Conservation (phyloP, 1,140 invertebrate species). For the Cotesia glomerata region DNA sequence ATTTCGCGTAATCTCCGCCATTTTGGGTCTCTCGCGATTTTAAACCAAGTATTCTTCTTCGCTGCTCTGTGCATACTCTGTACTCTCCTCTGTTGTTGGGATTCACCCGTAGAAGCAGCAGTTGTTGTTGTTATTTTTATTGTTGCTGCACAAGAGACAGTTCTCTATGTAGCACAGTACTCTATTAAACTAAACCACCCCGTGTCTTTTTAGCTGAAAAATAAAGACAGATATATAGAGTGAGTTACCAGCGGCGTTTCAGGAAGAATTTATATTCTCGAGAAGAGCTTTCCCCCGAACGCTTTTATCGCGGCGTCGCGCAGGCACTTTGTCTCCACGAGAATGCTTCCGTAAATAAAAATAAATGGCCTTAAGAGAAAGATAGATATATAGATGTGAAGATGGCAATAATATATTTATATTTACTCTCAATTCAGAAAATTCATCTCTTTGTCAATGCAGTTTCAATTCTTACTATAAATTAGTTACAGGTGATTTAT, state of each 20-base stretch:
- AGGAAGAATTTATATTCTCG: conserved; percentile 19
- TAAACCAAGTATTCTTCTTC: conserved; percentile 1
- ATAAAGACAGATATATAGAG: not conserved
- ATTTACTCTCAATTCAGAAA: no score
- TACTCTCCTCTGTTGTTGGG: no score
- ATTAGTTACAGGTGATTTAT: no score
- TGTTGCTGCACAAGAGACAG: not conserved
- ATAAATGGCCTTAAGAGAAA: conserved; percentile 3
- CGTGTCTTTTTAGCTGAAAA: not conserved
- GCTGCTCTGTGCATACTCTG: no score
- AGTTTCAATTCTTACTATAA: no score
- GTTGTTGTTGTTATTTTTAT: not conserved
- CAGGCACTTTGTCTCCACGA: conserved; percentile 23
- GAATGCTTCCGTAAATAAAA: conserved; percentile 26
- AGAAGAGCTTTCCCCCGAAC: conserved; percentile 21
- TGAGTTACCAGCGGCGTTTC: not conserved
- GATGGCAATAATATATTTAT: no score
- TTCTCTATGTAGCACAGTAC: no score
- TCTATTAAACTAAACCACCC: no score
- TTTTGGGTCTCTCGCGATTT: conserved; percentile 47
- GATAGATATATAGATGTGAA: not conserved
- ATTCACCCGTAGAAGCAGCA: not conserved
- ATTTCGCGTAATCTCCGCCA: conserved; percentile 64
- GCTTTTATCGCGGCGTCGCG: conserved; percentile 23
- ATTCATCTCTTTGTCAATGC: no score